Base-by-base conservation (phyloP, 37 sponge, comb jelly and placozoan genomes). In the Diacarnus erythraeanus region DNA sequence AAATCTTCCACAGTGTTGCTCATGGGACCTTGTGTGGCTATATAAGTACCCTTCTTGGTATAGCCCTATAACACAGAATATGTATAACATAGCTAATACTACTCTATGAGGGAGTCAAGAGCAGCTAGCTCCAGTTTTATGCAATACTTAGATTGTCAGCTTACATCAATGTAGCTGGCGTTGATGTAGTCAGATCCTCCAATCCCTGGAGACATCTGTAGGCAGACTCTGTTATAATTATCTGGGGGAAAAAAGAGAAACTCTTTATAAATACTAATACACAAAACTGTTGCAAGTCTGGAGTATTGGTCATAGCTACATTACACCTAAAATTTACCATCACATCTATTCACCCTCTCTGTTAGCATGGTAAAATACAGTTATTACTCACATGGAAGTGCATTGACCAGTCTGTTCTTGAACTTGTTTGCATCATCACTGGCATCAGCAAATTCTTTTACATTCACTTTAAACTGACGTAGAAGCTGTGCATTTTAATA, bases 111-210 rank as follows among this genome's bases (percentile, higher is more conserved):
- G 21, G 8, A 61, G 21, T 23, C n/a, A n/a, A n/a, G n/a, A n/a
- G n/a, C n/a, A n/a, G n/a, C n/a, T n/a, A n/a, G n/a, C n/a, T n/a
- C n/a, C n/a, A n/a, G n/a, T n/a, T n/a, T n/a, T n/a, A n/a, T n/a
- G n/a, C n/a, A n/a, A n/a, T n/a, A n/a, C n/a, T n/a, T n/a, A n/a
- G n/a, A n/a, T n/a, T n/a, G n/a, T 47, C n/a, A 18, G 4, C 84
- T 84, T 37, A 84, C 84, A 77, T 87, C 88, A 59, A 91, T 83
- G 41, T 63, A 82, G 76, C 91, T 91, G 15, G 91, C 91, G 64
- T 91, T 91, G 86, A 91, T 91, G 80, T 91, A 91, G 74, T 94
- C 94, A 3, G 90, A 89, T 21, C 94, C 94, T 31, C 81, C 87
- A 40, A 81, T 61, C 34, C 91, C 91, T 21, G 87, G 91, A 0